These are phyloP conservation scores for Cotesia vestalis DNA, from an alignment of 1,140 invertebrate genomes.

Conservation along the genomic window DNA sequence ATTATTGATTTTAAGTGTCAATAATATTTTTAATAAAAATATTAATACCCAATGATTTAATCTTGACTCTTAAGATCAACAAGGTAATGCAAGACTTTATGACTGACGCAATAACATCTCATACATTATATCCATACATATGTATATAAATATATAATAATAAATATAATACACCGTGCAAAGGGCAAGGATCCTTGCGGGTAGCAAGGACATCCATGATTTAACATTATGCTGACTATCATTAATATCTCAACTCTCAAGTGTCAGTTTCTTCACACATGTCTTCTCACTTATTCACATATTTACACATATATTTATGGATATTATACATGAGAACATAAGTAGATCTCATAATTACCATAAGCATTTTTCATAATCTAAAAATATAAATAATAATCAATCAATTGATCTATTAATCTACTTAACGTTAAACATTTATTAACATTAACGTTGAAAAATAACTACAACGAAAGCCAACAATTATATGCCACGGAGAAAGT, in stretches of 20 bases:
- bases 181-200: conserved; percentile 40
- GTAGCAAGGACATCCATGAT: conserved; percentile 38
- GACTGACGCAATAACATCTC: conserved; percentile 20
- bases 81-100: background rate
- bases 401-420: background rate
- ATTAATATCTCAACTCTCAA: conserved; percentile 18
- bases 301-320: background rate
- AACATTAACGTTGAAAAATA: background rate
- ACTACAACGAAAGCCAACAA: background rate
- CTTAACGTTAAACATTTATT: no score
- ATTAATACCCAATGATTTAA: background rate
- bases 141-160: background rate
- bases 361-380: no score
- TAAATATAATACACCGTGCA: conserved; percentile 23
- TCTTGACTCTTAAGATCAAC: conserved; percentile 2
- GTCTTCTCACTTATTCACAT: background rate
- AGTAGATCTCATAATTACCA: no score
- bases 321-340: background rate
- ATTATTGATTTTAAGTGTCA: no score
- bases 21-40: background rate
- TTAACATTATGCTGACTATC: background rate
- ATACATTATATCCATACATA: background rate
- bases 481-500: background rate
- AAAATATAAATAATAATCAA: background rate
- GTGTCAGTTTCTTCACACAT: conserved; percentile 14